Conservation (phyloP, 2,888 invertebrate species). For the Unio pictorum region DNA sequence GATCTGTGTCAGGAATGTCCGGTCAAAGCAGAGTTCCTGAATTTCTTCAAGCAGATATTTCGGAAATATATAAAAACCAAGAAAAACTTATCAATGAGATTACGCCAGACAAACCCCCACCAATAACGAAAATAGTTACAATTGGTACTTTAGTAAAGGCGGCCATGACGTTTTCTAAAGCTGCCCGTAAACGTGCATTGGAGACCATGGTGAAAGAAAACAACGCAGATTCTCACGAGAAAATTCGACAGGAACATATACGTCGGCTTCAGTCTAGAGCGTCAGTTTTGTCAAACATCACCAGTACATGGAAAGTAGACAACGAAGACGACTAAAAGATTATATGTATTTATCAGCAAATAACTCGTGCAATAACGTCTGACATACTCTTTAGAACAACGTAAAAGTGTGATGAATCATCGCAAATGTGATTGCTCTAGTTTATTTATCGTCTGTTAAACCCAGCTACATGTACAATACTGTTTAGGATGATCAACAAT, state of each 20-base stretch:
- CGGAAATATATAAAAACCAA: slow-evolving; percentile 24
- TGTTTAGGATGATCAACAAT: too few species aligned
- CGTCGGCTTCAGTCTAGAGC: slow-evolving; percentile 36
- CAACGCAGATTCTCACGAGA: slow-evolving; percentile 36
- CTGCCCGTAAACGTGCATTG: slow-evolving; percentile 35
- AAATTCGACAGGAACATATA: slow-evolving; percentile 39
- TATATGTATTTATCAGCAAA: too few species aligned
- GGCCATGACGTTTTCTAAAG: slow-evolving; percentile 42
- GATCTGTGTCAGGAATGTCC: slow-evolving; percentile 20
- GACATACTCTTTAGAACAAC: too few species aligned
- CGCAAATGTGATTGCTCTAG: too few species aligned
- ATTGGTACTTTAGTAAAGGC: slow-evolving; percentile 39
- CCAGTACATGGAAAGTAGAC: slow-evolving; percentile 25
- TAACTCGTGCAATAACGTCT: too few species aligned
- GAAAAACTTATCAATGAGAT: slow-evolving; percentile 29
- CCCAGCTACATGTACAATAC: too few species aligned
- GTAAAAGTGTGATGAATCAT: too few species aligned
- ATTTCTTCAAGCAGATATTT: slow-evolving; percentile 22
- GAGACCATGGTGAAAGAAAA: slow-evolving; percentile 43
- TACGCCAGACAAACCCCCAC: slow-evolving; percentile 25
- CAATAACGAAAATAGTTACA: slow-evolving; percentile 32
- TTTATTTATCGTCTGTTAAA: too few species aligned
- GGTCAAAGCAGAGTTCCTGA: slow-evolving; percentile 10
- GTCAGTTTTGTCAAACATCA: slow-evolving; percentile 35
- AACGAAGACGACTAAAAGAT: neutral